Conservation (phyloP, 2,113 vertebrate species). For the Mus musculus region DNA sequence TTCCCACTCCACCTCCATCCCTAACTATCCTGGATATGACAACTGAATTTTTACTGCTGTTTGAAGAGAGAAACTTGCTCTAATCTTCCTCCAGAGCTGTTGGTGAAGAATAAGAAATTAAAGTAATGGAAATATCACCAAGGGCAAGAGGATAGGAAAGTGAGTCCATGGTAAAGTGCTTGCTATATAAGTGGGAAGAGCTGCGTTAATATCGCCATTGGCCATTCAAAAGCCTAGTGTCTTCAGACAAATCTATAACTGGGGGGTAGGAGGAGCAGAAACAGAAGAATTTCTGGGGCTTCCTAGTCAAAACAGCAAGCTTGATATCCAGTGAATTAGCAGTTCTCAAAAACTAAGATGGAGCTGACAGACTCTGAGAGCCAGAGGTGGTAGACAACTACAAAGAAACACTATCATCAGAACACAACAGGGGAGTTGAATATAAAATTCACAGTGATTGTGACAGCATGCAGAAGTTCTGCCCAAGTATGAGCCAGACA, state of each 20-base stretch:
- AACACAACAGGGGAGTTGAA: background rate
- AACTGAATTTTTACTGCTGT: background rate
- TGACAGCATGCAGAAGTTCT: background rate
- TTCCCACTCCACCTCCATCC: background rate
- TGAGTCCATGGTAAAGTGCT: background rate
- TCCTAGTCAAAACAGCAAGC: background rate
- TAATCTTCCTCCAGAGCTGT: background rate
- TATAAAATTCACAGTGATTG: background rate
- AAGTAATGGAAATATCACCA: background rate
- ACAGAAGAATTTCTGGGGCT: too few species aligned
- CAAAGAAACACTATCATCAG: background rate
- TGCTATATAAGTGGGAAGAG: background rate
- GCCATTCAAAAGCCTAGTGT: background rate
- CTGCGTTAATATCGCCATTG: too few species aligned
- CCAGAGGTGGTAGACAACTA: background rate
- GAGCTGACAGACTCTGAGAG: background rate
- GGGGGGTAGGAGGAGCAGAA: background rate
- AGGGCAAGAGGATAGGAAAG: background rate
- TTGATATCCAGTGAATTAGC: too few species aligned
- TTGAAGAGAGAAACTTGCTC: background rate
- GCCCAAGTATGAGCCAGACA: background rate
- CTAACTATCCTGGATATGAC: background rate
- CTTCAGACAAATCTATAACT: background rate
- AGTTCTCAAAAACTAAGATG: background rate
- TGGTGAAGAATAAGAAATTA: background rate